phyloP scores from a whole-genome alignment of 1,140 invertebrate species.

The Calephelis virginiensis region DNA sequence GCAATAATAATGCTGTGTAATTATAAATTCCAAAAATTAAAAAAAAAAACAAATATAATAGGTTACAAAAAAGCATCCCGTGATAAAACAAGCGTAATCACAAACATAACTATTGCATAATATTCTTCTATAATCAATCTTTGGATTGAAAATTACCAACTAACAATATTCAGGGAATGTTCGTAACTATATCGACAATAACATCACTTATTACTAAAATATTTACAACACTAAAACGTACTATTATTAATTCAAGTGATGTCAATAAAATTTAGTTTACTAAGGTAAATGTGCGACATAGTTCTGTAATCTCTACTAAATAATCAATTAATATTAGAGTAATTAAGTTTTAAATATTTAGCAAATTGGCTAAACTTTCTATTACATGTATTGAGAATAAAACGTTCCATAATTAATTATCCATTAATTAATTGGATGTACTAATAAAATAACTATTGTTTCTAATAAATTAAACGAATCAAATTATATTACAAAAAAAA shows the following conservation, averaged over 20 bases:
- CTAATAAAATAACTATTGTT: conserved; percentile 2
- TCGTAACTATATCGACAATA: conserved; percentile 39
- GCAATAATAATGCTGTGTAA: too few species aligned
- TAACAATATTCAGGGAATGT: conserved; percentile 54
- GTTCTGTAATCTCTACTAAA: conserved; percentile 21
- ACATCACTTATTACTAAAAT: conserved; percentile 12
- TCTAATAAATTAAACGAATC: conserved; percentile 15
- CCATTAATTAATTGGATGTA: conserved; percentile 2
- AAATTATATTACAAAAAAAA: conserved; percentile 21
- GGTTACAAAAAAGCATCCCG: neutral
- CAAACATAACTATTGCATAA: conserved; percentile 21
- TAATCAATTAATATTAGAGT: conserved; percentile 15
- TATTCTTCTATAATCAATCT: conserved; percentile 51
- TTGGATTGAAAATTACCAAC: conserved; percentile 63
- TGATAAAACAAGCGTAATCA: conserved; percentile 19
- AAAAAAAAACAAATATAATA: too few species aligned
- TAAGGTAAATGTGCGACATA: conserved; percentile 22
- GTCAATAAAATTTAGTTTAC: conserved; percentile 22
- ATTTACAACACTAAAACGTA: conserved; percentile 10
- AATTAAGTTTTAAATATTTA: conserved; percentile 17
- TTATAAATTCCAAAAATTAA: too few species aligned
- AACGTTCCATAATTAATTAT: conserved; percentile 5
- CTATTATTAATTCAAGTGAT: conserved; percentile 10
- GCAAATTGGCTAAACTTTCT: conserved; percentile 17
- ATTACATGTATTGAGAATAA: conserved; percentile 15